Percentiles rank a stretch among this genome's conserved stretches.
These are phyloP conservation scores for Ernsta delagoae DNA, from an alignment of 2,888 invertebrate genomes.

Conservation along the genomic window DNA sequence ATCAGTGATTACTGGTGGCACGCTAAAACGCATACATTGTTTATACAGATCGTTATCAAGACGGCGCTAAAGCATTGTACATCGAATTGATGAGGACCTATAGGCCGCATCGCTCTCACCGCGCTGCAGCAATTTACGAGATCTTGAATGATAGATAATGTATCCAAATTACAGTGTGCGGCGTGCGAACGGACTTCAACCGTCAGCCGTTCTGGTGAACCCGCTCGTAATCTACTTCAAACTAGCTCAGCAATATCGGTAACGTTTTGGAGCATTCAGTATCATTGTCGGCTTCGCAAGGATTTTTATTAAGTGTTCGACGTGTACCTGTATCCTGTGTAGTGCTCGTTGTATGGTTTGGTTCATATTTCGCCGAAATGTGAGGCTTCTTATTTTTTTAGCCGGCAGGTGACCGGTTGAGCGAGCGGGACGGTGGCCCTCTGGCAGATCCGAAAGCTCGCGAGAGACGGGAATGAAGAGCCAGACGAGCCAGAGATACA, in stretches of 20 bases:
- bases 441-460: constrained; percentile 63
- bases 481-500: constrained; percentile 48
- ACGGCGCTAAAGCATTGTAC: constrained; percentile 44
- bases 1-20: constrained; percentile 63
- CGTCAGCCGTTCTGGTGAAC: not conserved
- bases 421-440: constrained; percentile 67
- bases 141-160: constrained; percentile 68
- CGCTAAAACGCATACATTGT: constrained; percentile 71
- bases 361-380: constrained; percentile 78
- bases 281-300: not conserved
- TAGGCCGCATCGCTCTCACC: constrained; percentile 51
- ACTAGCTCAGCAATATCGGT: constrained; percentile 35
- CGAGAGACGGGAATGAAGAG: constrained; percentile 54
- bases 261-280: not conserved
- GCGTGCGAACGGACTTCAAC: constrained; percentile 47
- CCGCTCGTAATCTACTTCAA: constrained; percentile 36
- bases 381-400: constrained; percentile 74
- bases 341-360: constrained; percentile 61
- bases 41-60: constrained; percentile 64
- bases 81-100: constrained; percentile 34
- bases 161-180: constrained; percentile 53
- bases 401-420: constrained; percentile 72
- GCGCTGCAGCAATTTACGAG: constrained; percentile 59
- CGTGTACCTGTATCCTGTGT: constrained; percentile 56
- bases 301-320: no score